Conservation (phyloP, 1,140 invertebrate genomes). For the Drosophila mojavensis region DNA sequence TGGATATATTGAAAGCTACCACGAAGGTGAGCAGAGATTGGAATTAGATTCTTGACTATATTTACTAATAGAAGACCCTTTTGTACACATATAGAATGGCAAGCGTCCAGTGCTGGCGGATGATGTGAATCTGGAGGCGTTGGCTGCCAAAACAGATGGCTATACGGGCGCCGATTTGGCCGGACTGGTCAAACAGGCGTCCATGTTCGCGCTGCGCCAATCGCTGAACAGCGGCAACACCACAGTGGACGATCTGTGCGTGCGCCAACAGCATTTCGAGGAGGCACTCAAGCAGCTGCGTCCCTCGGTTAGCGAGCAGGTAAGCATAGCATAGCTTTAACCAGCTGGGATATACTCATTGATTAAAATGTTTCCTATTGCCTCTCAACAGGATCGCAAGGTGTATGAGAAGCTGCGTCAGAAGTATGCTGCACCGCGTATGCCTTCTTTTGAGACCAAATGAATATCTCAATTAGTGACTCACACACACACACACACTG, state of each 20-base stretch:
- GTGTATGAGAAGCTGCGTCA: conserved; percentile 76
- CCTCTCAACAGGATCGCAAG: conserved; percentile 71
- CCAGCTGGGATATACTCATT: not conserved
- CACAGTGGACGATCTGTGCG: conserved; percentile 59
- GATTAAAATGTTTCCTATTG: not conserved
- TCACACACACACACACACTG: conserved; percentile 21
- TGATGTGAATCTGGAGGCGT: conserved; percentile 90
- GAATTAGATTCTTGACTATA: too few relatives aligned
- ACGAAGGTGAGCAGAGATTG: conserved; percentile 90
- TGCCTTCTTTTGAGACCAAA: conserved; percentile 44
- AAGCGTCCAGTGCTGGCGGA: conserved; percentile 89
- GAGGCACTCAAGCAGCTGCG: conserved; percentile 68
- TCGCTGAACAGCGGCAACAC: conserved; percentile 84
- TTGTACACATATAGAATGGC: conserved; percentile 86
- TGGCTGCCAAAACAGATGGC: conserved; percentile 90
- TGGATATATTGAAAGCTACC: conserved; percentile 94
- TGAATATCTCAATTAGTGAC: conserved; percentile 38
- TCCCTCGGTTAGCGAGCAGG: conserved; percentile 77
- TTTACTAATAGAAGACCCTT: not conserved
- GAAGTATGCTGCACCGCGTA: conserved; percentile 77
- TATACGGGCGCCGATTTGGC: conserved; percentile 97
- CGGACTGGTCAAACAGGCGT: conserved; percentile 93
- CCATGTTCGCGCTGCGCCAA: conserved; percentile 90
- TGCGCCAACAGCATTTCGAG: conserved; percentile 68
- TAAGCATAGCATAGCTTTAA: not conserved